Evolutionary conservation across 2,888 invertebrate species (phyloP).

Genomic region (Leptinotarsa peninsularis): DNA sequence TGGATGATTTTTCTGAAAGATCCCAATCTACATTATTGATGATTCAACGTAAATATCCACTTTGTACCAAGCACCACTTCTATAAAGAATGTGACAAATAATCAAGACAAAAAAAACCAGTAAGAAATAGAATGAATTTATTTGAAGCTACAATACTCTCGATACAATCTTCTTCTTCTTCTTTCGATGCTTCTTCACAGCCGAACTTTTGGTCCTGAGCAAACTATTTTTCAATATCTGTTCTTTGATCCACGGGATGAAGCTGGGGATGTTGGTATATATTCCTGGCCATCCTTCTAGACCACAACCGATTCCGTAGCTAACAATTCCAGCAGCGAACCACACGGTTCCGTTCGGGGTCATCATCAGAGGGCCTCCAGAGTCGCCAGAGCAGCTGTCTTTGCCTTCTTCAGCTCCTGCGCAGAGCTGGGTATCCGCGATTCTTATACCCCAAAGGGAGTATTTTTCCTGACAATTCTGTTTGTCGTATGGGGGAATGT

Average conservation of each 20-base stretch:
- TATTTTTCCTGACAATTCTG: constrained; percentile 70
- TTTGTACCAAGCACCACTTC: no score
- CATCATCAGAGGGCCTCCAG: constrained; percentile 82
- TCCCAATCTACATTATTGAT: no score
- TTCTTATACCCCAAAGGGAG: constrained; percentile 64
- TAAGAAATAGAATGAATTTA: neutral
- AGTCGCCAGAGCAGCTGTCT: constrained; percentile 84
- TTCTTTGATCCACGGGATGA: constrained; percentile 72
- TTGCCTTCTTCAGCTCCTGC: constrained; percentile 78
- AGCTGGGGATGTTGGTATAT: constrained; percentile 74
- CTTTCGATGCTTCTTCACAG: constrained; percentile 27
- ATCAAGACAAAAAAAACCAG: no score
- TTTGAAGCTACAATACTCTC: neutral
- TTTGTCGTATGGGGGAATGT: constrained; percentile 70
- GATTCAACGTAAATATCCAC: no score
- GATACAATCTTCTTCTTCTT: constrained; percentile 4
- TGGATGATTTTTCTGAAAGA: no score
- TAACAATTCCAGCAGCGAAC: constrained; percentile 75
- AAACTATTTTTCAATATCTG: constrained; percentile 42
- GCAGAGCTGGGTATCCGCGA: constrained; percentile 74
- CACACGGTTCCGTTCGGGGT: constrained; percentile 54
- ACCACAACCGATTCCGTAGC: constrained; percentile 70
- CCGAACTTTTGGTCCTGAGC: constrained; percentile 58
- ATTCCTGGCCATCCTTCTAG: constrained; percentile 77
- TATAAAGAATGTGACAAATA: neutral